A percentile compares a stretch with the other conserved stretches of the same genome.
phyloP scores from a whole-genome alignment of 2,888 invertebrate species.

The Eulithis testata region DNA sequence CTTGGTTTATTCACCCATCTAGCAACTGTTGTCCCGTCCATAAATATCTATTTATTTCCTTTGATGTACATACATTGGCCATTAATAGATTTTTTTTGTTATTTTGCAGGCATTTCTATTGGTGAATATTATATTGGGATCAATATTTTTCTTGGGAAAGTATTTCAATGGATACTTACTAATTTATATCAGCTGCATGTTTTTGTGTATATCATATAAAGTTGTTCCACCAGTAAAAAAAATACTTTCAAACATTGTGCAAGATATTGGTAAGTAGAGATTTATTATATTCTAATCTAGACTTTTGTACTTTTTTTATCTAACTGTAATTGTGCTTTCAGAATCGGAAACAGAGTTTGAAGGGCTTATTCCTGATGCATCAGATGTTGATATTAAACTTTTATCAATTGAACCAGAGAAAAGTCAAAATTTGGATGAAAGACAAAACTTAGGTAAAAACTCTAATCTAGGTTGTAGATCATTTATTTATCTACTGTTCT shows the following conservation, averaged over 20 bases:
- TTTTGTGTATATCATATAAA: conserved; percentile 62
- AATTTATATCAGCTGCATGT: conserved; percentile 63
- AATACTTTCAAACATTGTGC: conserved; percentile 64
- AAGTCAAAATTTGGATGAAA: conserved; percentile 61
- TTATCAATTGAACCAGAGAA: conserved; percentile 73
- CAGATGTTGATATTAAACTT: conserved; percentile 70
- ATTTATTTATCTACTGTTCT: no score
- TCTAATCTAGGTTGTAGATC: background rate
- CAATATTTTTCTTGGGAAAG: conserved; percentile 64
- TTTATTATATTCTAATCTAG: conserved; percentile 4
- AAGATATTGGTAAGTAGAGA: conserved; percentile 66
- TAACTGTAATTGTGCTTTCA: conserved; percentile 47
- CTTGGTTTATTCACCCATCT: no score
- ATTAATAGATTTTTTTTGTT: background rate
- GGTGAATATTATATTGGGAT: conserved; percentile 65
- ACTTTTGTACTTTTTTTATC: background rate
- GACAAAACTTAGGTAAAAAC: conserved; percentile 70
- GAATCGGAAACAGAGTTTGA: conserved; percentile 77
- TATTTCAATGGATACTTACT: conserved; percentile 70
- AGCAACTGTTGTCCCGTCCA: no score
- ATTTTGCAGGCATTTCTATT: conserved; percentile 74
- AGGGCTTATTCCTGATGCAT: conserved; percentile 72
- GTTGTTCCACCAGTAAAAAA: conserved; percentile 60
- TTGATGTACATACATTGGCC: background rate
- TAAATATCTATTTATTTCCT: background rate